Conservation (phyloP, 2,797 vertebrate genomes). For the Thripadectes ignobilis region DNA sequence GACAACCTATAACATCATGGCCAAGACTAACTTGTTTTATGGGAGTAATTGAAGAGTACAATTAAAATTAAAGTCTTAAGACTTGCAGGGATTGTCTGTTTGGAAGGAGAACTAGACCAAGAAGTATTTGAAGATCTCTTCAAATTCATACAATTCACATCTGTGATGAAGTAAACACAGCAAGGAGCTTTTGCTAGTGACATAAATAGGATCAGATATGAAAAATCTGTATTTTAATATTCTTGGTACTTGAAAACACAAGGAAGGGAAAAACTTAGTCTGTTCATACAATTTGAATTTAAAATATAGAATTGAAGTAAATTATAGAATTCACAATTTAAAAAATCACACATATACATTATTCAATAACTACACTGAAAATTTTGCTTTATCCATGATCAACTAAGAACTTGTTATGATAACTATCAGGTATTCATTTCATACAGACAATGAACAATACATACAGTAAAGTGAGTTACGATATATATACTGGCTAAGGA, state of each 20-base stretch:
- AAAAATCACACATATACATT: background rate
- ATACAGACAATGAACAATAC: background rate
- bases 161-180: constrained; percentile 26
- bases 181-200: background rate
- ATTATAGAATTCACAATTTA: background rate
- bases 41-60: constrained; percentile 1
- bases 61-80: constrained; percentile 43
- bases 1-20: background rate
- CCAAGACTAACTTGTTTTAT: constrained; percentile 41
- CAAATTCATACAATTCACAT: background rate
- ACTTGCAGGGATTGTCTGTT: background rate
- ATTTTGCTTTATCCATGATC: background rate
- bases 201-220: background rate
- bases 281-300: background rate
- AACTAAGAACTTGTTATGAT: background rate
- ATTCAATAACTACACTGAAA: background rate
- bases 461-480: background rate
- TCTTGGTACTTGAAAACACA: background rate
- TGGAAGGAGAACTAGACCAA: constrained; percentile 21
- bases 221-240: background rate
- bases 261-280: background rate
- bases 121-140: constrained; percentile 16
- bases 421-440: background rate
- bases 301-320: background rate
- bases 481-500: background rate